Percentiles rank a stretch among this genome's conserved stretches.
Evolutionary conservation across 2,888 invertebrate species (phyloP).

Genomic region (Busseola fusca): DNA sequence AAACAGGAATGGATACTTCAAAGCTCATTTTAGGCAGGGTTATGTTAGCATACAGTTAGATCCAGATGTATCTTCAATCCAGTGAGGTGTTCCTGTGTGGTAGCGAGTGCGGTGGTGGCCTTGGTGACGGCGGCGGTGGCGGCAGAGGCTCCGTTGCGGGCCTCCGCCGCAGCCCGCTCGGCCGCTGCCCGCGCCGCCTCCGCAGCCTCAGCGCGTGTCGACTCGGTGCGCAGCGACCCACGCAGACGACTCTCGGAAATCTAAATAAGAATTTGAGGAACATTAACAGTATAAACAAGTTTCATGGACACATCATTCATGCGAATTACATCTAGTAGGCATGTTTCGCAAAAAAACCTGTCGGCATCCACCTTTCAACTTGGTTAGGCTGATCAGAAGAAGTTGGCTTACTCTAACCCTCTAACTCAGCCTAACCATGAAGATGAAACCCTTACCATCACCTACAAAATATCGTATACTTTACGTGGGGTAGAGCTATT

Average conservation of each 20-base stretch:
- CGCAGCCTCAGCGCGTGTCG: conserved; percentile 79
- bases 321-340: no score
- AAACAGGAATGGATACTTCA: not conserved
- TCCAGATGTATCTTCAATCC: conserved; percentile 78
- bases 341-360: no score
- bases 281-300: not conserved
- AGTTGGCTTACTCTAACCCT: no score
- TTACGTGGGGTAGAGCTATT: no score
- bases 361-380: no score
- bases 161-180: conserved; percentile 74
- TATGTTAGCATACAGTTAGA: conserved; percentile 68
- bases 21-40: not conserved
- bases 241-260: conserved; percentile 77
- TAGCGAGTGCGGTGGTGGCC: conserved; percentile 73
- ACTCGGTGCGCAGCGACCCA: conserved; percentile 75
- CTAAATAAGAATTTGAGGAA: conserved; percentile 59
- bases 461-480: no score
- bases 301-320: not conserved
- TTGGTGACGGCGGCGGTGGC: conserved; percentile 77
- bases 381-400: not conserved
- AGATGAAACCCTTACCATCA: no score
- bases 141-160: conserved; percentile 78
- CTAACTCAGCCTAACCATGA: no score
- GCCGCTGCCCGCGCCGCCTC: conserved; percentile 76
- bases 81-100: conserved; percentile 74